phyloP scores from a whole-genome alignment of 2,797 vertebrate species.

The Triplophysa bombifrons region DNA sequence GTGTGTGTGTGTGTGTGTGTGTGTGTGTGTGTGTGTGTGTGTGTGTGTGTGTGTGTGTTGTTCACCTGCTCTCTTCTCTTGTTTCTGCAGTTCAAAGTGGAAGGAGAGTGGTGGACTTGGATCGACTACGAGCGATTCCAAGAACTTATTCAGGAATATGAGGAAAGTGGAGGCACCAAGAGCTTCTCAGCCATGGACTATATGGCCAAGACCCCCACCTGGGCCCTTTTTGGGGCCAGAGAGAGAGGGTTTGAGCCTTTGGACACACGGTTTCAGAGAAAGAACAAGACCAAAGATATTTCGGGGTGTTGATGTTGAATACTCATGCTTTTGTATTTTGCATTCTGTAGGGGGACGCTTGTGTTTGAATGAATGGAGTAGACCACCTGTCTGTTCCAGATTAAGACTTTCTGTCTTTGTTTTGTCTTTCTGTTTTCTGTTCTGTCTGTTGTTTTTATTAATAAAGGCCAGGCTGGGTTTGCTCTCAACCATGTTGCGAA shows the following conservation, averaged over 20 bases:
- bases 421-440: too few species aligned
- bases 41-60: neutral
- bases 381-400: neutral
- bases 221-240: constrained; percentile 86
- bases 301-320: constrained; percentile 83
- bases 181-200: constrained; percentile 87
- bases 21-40: neutral
- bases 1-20: neutral
- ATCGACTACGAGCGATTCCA: constrained; percentile 91
- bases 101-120: constrained; percentile 89
- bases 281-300: constrained; percentile 83
- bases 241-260: constrained; percentile 88
- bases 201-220: constrained; percentile 81
- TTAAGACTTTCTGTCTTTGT: neutral
- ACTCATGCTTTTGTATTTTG: neutral
- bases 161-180: constrained; percentile 70
- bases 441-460: neutral
- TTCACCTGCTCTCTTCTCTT: constrained; percentile 11
- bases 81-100: constrained; percentile 81
- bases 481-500: neutral
- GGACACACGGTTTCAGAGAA: constrained; percentile 85
- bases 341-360: neutral
- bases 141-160: constrained; percentile 74
- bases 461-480: neutral
- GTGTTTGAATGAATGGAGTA: constrained; percentile 13